These are phyloP conservation scores for Brachionus calyciflorus DNA, from an alignment of 1,140 invertebrate species.

Conservation along the genomic window DNA sequence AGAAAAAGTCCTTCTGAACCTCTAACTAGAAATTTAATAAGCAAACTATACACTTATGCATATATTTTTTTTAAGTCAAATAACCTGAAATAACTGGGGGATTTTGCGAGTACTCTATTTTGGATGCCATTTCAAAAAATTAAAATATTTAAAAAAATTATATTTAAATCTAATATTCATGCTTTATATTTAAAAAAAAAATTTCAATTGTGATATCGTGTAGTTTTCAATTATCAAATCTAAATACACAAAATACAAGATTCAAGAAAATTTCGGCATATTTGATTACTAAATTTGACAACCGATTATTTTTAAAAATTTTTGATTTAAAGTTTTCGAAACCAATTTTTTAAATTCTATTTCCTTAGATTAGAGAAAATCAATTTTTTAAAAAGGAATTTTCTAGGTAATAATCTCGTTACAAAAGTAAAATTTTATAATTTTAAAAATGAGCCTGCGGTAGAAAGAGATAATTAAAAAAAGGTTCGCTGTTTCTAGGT, in stretches of 20 bases:
- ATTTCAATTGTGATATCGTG: no score
- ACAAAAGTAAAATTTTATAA: background rate
- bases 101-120: background rate
- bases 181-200: background rate
- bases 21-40: background rate
- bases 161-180: background rate
- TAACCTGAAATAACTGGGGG: constrained; percentile 4
- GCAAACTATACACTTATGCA: background rate
- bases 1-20: constrained; percentile 5
- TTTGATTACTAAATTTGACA: no score
- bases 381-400: background rate
- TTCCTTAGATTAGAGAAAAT: no score
- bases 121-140: constrained; percentile 3
- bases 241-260: background rate
- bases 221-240: no score
- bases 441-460: no score
- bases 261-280: background rate
- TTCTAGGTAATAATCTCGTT: background rate
- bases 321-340: no score
- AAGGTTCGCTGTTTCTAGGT: no score
- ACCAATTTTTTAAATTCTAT: no score
- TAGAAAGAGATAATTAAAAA: no score
- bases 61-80: background rate
- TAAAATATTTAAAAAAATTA: background rate
- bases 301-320: background rate